Percentiles rank a stretch among this genome's conserved stretches.
These are phyloP conservation scores for Hoplodrina blanda DNA, from an alignment of 2,888 invertebrate species.

Conservation along the genomic window DNA sequence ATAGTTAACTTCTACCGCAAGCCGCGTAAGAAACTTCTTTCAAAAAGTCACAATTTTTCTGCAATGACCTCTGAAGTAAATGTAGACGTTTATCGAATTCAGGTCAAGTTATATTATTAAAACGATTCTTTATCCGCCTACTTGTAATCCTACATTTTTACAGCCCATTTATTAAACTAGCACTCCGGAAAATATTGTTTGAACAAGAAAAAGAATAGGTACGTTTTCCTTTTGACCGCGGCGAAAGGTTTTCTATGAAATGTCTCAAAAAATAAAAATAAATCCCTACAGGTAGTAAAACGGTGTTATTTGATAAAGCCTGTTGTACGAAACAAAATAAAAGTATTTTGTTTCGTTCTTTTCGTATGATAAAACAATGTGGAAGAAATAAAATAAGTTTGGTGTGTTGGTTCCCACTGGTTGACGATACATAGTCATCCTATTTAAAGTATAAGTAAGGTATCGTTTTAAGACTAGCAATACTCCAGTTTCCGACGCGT, in stretches of 20 bases:
- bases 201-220: slow-evolving; percentile 27
- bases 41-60: no score
- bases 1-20: no score
- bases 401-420: neutral
- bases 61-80: no score
- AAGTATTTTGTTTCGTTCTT: slow-evolving; percentile 10
- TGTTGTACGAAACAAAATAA: no score
- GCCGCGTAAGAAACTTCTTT: no score
- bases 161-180: slow-evolving; percentile 32
- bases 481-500: no score
- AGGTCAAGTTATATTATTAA: neutral
- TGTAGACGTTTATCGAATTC: no score
- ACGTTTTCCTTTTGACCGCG: slow-evolving; percentile 14
- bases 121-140: neutral
- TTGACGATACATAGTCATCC: no score
- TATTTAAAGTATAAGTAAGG: no score
- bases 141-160: slow-evolving; percentile 6
- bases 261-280: slow-evolving; percentile 25
- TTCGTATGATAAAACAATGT: slow-evolving; percentile 43
- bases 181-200: slow-evolving; percentile 38
- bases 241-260: slow-evolving; percentile 20
- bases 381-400: slow-evolving; percentile 9
- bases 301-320: slow-evolving; percentile 39
- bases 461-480: no score
- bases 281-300: slow-evolving; percentile 9